Evolutionary conservation across 1,140 invertebrate genomes (phyloP).

Genomic region (Chironomus tepperi): DNA sequence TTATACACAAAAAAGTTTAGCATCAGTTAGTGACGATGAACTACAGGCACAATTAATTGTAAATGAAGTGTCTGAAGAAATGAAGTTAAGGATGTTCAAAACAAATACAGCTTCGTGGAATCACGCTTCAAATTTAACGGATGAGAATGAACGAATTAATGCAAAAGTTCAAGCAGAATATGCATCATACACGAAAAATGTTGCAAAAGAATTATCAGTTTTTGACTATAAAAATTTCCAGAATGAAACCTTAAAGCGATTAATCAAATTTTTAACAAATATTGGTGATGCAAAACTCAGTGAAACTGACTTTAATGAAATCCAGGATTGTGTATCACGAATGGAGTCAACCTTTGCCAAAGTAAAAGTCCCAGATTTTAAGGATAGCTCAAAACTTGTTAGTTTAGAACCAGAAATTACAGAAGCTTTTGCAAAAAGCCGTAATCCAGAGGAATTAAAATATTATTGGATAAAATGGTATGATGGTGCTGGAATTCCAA

Average conservation of each 20-base stretch:
- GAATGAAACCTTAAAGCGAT: slow-evolving; percentile 51
- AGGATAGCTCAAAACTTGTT: slow-evolving; percentile 57
- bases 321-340: slow-evolving; percentile 52
- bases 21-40: neutral
- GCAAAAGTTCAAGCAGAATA: slow-evolving; percentile 38
- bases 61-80: neutral
- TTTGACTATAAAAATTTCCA: slow-evolving; percentile 54
- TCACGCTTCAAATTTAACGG: slow-evolving; percentile 65
- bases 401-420: slow-evolving; percentile 68
- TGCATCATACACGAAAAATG: slow-evolving; percentile 38
- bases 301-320: slow-evolving; percentile 52
- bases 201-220: slow-evolving; percentile 46
- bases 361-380: slow-evolving; percentile 67
- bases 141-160: slow-evolving; percentile 53
- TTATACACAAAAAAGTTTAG: too few species aligned
- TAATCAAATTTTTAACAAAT: slow-evolving; percentile 55
- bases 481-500: slow-evolving; percentile 57
- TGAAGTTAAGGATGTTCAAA: neutral
- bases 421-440: slow-evolving; percentile 53
- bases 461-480: slow-evolving; percentile 72
- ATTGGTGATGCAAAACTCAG: slow-evolving; percentile 61
- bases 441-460: slow-evolving; percentile 61
- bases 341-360: slow-evolving; percentile 75
- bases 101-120: slow-evolving; percentile 49
- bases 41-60: neutral